phyloP scores from a whole-genome alignment of 2,888 invertebrate species.

The Cheilosia pagana region DNA sequence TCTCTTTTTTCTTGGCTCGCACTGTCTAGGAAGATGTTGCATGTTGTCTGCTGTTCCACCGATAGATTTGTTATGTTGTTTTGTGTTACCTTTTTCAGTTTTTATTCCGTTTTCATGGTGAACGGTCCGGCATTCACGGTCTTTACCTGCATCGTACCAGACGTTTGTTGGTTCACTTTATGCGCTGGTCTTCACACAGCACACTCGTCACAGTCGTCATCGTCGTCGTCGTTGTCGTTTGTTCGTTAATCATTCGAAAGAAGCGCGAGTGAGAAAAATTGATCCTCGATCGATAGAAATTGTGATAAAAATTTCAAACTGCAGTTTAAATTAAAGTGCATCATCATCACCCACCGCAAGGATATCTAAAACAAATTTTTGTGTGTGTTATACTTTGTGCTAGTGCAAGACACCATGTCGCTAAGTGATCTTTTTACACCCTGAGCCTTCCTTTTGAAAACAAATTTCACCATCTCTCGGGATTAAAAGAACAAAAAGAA shows the following conservation, averaged over 20 bases:
- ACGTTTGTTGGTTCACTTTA: slow-evolving; percentile 47
- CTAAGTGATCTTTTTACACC: slow-evolving; percentile 43
- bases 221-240: neutral
- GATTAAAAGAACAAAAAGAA: slow-evolving; percentile 25
- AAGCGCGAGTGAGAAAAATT: slow-evolving; percentile 16
- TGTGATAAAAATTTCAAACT: neutral
- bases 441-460: slow-evolving; percentile 32
- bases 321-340: slow-evolving; percentile 8
- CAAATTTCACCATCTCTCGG: slow-evolving; percentile 10
- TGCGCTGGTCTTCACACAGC: neutral
- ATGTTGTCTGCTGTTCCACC: slow-evolving; percentile 8
- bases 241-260: slow-evolving; percentile 1
- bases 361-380: neutral
- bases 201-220: neutral
- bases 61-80: slow-evolving; percentile 36
- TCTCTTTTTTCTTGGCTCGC: slow-evolving; percentile 56
- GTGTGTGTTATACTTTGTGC: neutral
- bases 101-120: slow-evolving; percentile 65
- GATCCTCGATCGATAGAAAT: slow-evolving; percentile 15
- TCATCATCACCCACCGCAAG: neutral
- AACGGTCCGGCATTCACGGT: slow-evolving; percentile 67
- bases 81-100: slow-evolving; percentile 70
- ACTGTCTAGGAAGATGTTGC: slow-evolving; percentile 47
- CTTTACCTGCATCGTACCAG: slow-evolving; percentile 57
- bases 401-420: slow-evolving; percentile 44